These are phyloP conservation scores for Ataeniobius toweri DNA, from an alignment of 2,797 vertebrate species.

Conservation along the genomic window DNA sequence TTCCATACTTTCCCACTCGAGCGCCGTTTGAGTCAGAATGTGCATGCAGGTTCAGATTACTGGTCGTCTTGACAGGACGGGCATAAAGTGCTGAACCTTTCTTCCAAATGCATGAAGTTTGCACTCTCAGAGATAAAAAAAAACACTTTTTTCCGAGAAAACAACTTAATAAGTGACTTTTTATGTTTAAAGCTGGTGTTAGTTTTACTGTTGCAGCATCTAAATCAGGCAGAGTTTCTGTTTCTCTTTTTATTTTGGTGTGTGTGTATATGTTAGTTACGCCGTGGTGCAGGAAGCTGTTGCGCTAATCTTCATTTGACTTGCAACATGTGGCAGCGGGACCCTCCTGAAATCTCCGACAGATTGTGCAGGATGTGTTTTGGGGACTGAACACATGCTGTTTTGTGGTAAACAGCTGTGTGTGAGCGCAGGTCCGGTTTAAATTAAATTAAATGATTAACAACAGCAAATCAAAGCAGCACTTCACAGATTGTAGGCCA, in stretches of 20 bases:
- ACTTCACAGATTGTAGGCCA: slow-evolving; percentile 28
- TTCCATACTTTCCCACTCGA: slow-evolving; percentile 27
- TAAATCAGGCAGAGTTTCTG: neutral
- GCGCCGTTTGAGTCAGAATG: slow-evolving; percentile 41
- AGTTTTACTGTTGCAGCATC: neutral
- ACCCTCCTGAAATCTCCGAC: slow-evolving; percentile 27
- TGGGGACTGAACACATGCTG: slow-evolving; percentile 40
- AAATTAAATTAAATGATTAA: slow-evolving; percentile 20
- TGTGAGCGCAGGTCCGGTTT: slow-evolving; percentile 6
- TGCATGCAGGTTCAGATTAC: slow-evolving; percentile 47
- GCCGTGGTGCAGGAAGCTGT: slow-evolving; percentile 26
- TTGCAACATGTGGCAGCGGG: slow-evolving; percentile 26
- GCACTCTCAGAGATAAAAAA: neutral
- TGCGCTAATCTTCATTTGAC: slow-evolving; percentile 46
- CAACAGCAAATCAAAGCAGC: slow-evolving; percentile 20
- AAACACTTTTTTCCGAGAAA: neutral
- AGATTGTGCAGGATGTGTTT: slow-evolving; percentile 43
- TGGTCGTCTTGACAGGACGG: slow-evolving; percentile 12
- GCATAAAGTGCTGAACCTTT: slow-evolving; percentile 25
- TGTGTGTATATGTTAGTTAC: slow-evolving; percentile 7
- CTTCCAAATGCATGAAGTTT: slow-evolving; percentile 20
- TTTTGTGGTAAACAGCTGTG: slow-evolving; percentile 44
- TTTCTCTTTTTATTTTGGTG: neutral
- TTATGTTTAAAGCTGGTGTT: neutral
- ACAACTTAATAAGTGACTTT: neutral